phyloP scores from a whole-genome alignment of 2,888 invertebrate species.

The Hydropsyche betteni region DNA sequence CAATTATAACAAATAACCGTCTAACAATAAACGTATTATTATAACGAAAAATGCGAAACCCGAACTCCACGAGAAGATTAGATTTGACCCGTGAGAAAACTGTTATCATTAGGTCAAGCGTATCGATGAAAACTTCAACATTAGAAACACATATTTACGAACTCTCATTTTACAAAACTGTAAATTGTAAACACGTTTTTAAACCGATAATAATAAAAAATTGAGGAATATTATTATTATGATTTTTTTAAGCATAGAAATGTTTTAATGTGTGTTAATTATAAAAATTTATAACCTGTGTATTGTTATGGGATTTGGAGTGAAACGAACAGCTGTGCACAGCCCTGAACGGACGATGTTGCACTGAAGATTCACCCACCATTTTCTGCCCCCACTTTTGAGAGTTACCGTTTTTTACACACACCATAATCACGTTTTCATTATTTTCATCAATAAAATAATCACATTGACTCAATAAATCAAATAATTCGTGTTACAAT shows the following conservation, averaged over 20 bases:
- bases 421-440: too few species aligned
- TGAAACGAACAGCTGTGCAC: not conserved
- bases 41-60: not conserved
- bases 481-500: too few species aligned
- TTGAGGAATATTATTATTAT: not conserved
- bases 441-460: too few species aligned
- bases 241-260: not conserved
- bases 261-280: not conserved
- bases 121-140: not conserved
- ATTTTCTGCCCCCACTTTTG: not conserved
- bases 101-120: not conserved
- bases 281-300: too few species aligned
- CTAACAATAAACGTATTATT: not conserved
- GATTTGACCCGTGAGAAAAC: slow-evolving; percentile 14
- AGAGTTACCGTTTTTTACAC: too few species aligned
- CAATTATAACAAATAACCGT: not conserved
- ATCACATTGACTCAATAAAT: too few species aligned
- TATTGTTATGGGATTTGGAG: not conserved
- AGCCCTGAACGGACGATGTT: slow-evolving; percentile 17
- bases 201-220: not conserved
- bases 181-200: not conserved
- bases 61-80: not conserved
- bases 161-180: not conserved
- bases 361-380: not conserved
- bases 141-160: too few species aligned